Percentiles rank a stretch among this genome's conserved stretches.
phyloP scores from a whole-genome alignment of 1,140 invertebrate species.

The Varroa destructor region DNA sequence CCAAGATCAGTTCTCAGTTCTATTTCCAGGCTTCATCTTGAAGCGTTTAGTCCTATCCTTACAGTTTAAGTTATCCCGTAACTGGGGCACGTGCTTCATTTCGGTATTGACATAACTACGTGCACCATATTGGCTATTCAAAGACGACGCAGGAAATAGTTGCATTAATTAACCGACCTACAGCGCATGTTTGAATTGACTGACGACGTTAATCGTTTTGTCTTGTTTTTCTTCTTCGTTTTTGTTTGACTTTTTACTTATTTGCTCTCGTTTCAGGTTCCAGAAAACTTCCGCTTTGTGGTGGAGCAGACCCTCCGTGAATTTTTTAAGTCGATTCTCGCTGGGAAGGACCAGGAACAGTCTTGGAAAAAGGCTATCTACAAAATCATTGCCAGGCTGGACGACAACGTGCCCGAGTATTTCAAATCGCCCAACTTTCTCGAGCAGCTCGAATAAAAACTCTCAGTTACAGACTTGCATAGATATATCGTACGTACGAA shows the following conservation, averaged over 20 bases:
- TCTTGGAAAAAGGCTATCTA: constrained; percentile 99
- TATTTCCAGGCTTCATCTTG: no score
- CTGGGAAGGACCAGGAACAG: constrained; percentile 88
- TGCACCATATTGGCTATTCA: no score
- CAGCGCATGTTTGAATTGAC: no score
- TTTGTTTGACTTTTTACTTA: neutral
- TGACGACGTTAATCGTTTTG: constrained; percentile 1
- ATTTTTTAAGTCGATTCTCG: constrained; percentile 93
- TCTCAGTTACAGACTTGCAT: neutral
- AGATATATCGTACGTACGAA: no score
- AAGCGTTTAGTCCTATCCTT: no score
- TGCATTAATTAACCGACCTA: no score
- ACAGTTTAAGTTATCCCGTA: no score
- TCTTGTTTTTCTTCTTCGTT: constrained; percentile 9
- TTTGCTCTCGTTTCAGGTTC: constrained; percentile 59
- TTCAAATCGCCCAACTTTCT: constrained; percentile 99
- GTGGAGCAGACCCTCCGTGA: constrained; percentile 92
- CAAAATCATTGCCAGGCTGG: constrained; percentile 96
- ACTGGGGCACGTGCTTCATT: no score
- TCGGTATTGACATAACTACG: no score
- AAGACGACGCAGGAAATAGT: no score
- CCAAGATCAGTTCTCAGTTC: no score
- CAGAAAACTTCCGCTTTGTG: constrained; percentile 85
- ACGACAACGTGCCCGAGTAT: constrained; percentile 96
- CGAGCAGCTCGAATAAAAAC: constrained; percentile 79